phyloP scores from a whole-genome alignment of 2,797 vertebrate species.

The Mus caroli region DNA sequence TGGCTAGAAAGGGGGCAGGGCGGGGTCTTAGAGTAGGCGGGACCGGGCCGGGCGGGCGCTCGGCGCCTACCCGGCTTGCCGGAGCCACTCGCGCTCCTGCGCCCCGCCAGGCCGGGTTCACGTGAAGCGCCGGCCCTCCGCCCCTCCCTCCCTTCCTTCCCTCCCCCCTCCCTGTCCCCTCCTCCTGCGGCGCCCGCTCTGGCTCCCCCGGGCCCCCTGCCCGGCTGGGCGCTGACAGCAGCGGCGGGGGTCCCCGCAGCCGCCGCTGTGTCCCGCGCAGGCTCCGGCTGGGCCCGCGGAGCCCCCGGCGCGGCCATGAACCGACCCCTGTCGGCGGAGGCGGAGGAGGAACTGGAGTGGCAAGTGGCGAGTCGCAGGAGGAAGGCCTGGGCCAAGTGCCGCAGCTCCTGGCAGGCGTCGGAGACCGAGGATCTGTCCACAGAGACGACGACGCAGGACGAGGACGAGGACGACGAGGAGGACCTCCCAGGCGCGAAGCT shows the following conservation, averaged over 20 bases:
- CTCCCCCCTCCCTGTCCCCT: background rate
- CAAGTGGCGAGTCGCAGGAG: constrained; percentile 89
- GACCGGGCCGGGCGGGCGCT: background rate
- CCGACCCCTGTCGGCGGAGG: constrained; percentile 74
- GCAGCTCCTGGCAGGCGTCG: constrained; percentile 93
- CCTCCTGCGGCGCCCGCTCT: constrained; percentile 57
- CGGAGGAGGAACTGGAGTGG: constrained; percentile 87
- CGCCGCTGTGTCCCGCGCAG: constrained; percentile 69
- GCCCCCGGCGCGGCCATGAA: constrained; percentile 76
- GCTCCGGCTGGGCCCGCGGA: constrained; percentile 70
- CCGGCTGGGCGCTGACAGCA: constrained; percentile 78
- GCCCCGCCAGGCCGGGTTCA: constrained; percentile 69
- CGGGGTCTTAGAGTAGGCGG: background rate
- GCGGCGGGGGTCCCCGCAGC: constrained; percentile 77
- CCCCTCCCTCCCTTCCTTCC: constrained; percentile 73
- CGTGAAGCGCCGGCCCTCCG: constrained; percentile 74
- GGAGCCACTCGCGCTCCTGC: constrained; percentile 59
- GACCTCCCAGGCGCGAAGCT: constrained; percentile 82
- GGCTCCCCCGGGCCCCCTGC: constrained; percentile 76
- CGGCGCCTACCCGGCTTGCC: background rate
- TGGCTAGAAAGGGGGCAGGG: background rate
- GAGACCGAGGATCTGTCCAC: constrained; percentile 90
- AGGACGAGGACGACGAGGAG: constrained; percentile 83
- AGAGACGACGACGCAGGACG: constrained; percentile 84
- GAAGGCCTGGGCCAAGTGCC: constrained; percentile 93